These are phyloP conservation scores for Erinaceus europaeus DNA, from an alignment of 2,113 vertebrate species.

Conservation along the genomic window DNA sequence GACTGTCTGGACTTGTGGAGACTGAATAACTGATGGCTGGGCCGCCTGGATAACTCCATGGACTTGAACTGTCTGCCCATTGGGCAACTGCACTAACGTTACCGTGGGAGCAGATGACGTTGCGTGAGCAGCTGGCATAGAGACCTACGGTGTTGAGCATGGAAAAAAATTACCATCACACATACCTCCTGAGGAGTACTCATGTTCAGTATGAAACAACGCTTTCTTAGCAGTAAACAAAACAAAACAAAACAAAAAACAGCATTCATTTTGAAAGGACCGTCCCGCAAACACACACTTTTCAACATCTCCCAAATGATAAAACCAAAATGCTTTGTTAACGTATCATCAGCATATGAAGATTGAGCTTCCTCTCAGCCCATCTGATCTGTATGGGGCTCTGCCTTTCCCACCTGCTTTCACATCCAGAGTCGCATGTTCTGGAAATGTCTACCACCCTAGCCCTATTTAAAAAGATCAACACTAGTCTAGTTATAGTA, in stretches of 20 bases:
- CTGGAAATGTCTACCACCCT: background rate
- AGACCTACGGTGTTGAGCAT: constrained; percentile 84
- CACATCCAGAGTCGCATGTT: constrained; percentile 22
- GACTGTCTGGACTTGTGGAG: constrained; percentile 96
- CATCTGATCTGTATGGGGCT: background rate
- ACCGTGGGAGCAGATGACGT: constrained; percentile 92
- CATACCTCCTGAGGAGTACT: background rate
- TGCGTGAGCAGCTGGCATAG: constrained; percentile 93
- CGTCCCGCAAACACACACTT: background rate
- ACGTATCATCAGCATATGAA: background rate
- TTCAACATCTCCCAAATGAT: constrained; percentile 3
- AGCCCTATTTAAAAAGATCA: background rate
- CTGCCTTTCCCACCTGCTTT: constrained; percentile 29
- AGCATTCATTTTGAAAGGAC: background rate
- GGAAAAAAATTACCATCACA: constrained; percentile 58
- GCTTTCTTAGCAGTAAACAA: constrained; percentile 39
- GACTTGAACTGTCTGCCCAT: constrained; percentile 98
- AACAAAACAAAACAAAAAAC: background rate
- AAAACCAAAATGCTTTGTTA: background rate
- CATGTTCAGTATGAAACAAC: constrained; percentile 39
- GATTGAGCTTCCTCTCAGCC: background rate
- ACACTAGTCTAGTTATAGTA: background rate
- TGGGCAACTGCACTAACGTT: constrained; percentile 96
- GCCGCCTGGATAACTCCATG: constrained; percentile 98
- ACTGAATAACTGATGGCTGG: constrained; percentile 98